These are phyloP conservation scores for Himalopsyche kuldschensis DNA, from an alignment of 2,888 invertebrate species.

Conservation along the genomic window DNA sequence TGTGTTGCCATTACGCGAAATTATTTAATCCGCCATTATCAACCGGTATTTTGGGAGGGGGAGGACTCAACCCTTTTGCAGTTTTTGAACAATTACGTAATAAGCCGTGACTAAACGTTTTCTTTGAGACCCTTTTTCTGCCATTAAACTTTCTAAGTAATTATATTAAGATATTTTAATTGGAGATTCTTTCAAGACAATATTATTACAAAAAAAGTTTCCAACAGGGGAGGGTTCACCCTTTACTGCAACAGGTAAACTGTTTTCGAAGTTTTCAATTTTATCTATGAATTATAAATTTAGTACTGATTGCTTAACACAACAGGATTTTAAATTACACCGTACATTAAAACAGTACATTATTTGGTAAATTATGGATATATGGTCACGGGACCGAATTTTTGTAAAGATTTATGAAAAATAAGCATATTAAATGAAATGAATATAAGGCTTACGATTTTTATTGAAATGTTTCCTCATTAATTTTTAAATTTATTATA, in stretches of 20 bases:
- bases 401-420: too few species aligned
- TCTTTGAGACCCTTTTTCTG: slow-evolving; percentile 28
- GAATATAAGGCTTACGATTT: too few species aligned
- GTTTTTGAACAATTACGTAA: slow-evolving; percentile 41
- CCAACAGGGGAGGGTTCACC: background rate
- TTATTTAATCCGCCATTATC: slow-evolving; percentile 49
- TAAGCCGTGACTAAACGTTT: slow-evolving; percentile 41
- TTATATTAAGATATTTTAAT: slow-evolving; percentile 41
- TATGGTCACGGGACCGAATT: too few species aligned
- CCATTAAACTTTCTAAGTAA: slow-evolving; percentile 36
- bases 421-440: too few species aligned
- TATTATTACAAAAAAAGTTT: slow-evolving; percentile 31
- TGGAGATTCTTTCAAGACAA: slow-evolving; percentile 36
- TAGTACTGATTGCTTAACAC: background rate
- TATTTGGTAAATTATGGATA: too few species aligned
- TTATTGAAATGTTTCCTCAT: too few species aligned
- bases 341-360: too few species aligned
- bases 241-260: background rate
- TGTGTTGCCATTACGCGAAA: slow-evolving; percentile 42
- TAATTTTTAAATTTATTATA: too few species aligned
- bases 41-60: slow-evolving; percentile 12
- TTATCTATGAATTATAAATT: background rate
- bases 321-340: too few species aligned
- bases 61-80: slow-evolving; percentile 33
- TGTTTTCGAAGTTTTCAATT: background rate